These are phyloP conservation scores for Vanacampus margaritifer DNA, from an alignment of 2,113 vertebrate genomes.

Conservation along the genomic window DNA sequence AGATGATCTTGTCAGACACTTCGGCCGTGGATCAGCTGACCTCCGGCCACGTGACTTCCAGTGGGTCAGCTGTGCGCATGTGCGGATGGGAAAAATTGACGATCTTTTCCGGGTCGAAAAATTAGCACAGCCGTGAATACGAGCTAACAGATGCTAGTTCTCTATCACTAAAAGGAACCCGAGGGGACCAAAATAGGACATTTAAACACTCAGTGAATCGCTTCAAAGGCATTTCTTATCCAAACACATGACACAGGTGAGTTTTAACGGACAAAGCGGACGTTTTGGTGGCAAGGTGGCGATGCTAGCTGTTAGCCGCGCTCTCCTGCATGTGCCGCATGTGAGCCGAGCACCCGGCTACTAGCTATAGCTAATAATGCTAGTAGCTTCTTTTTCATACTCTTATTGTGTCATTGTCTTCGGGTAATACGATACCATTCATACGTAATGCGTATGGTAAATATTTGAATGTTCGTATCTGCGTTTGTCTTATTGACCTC, in stretches of 20 bases:
- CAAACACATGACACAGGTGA: slow-evolving; percentile 65
- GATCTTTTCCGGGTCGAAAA: slow-evolving; percentile 64
- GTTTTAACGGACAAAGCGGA: background rate
- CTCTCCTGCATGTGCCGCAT: slow-evolving; percentile 58
- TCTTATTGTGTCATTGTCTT: background rate
- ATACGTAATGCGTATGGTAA: too few species aligned
- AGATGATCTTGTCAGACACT: slow-evolving; percentile 49
- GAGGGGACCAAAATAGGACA: background rate
- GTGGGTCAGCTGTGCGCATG: slow-evolving; percentile 25
- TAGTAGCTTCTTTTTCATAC: background rate
- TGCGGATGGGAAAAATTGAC: background rate
- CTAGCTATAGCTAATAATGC: slow-evolving; percentile 35
- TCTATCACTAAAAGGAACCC: background rate
- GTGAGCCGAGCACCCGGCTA: slow-evolving; percentile 47
- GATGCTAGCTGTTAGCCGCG: slow-evolving; percentile 15
- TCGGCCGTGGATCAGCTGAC: slow-evolving; percentile 62
- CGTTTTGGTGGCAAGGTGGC: background rate
- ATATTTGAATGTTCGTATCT: too few species aligned
- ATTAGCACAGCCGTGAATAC: slow-evolving; percentile 45
- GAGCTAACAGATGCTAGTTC: slow-evolving; percentile 49
- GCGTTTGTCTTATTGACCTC: background rate
- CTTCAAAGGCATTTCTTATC: slow-evolving; percentile 8
- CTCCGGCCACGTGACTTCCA: slow-evolving; percentile 56
- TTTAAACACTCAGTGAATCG: background rate
- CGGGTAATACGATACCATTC: fast-evolving